These are phyloP conservation scores for Eupsilia transversa DNA, from an alignment of 2,888 invertebrate genomes.

Conservation along the genomic window DNA sequence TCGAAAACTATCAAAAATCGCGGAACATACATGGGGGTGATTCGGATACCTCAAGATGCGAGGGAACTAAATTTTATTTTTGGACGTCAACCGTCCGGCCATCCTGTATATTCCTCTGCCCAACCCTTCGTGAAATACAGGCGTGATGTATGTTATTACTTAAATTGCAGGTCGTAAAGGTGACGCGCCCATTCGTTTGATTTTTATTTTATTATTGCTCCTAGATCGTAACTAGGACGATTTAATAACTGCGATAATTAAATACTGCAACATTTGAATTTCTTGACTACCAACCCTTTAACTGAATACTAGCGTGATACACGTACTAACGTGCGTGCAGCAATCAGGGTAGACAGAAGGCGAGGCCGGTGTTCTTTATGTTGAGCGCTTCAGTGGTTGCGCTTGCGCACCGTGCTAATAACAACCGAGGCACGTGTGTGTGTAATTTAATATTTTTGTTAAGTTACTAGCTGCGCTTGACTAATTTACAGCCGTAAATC, in stretches of 20 bases:
- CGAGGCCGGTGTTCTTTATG: constrained; percentile 37
- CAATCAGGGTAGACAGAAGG: constrained; percentile 53
- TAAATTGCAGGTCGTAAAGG: too few relatives aligned
- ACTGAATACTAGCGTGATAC: background rate
- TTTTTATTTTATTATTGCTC: too few relatives aligned
- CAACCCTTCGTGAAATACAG: too few relatives aligned
- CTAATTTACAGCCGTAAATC: background rate
- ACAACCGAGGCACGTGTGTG: background rate
- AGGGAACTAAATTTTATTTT: too few relatives aligned
- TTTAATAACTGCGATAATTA: background rate
- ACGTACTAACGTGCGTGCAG: constrained; percentile 47
- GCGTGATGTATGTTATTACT: too few relatives aligned
- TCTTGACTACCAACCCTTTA: background rate
- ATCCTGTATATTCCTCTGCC: too few relatives aligned
- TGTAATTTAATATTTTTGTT: constrained; percentile 1
- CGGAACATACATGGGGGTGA: too few relatives aligned
- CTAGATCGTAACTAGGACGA: too few relatives aligned
- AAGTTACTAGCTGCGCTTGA: background rate
- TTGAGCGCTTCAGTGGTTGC: constrained; percentile 46
- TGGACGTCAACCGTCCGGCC: too few relatives aligned
- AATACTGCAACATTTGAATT: background rate
- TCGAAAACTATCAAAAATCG: too few relatives aligned
- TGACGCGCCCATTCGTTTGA: too few relatives aligned
- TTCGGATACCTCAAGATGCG: too few relatives aligned
- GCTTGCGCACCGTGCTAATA: constrained; percentile 31